These are phyloP conservation scores for Leucopsar rothschildi DNA, from an alignment of 2,113 vertebrate genomes.

Conservation along the genomic window DNA sequence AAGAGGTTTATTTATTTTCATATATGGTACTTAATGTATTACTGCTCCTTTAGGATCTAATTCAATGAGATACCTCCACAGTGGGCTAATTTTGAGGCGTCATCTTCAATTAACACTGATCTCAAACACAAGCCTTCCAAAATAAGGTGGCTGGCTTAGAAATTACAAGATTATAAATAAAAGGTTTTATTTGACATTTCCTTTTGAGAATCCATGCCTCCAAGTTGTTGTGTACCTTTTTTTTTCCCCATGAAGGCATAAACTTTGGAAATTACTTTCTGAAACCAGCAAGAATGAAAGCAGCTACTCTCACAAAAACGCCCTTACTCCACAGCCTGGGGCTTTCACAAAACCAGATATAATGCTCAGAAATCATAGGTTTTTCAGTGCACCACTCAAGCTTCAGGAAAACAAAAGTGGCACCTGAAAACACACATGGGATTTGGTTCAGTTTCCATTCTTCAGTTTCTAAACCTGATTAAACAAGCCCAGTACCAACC, in stretches of 20 bases:
- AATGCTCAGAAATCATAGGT: neutral
- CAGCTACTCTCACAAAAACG: neutral
- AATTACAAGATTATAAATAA: slow-evolving; percentile 36
- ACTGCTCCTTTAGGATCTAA: slow-evolving; percentile 16
- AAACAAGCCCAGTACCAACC: neutral
- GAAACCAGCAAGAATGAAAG: neutral
- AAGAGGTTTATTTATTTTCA: slow-evolving; percentile 36
- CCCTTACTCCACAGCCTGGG: neutral
- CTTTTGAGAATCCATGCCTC: neutral
- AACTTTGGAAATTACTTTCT: neutral
- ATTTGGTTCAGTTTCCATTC: neutral
- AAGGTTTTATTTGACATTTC: neutral
- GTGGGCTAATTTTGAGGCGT: slow-evolving; percentile 19
- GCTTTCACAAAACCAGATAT: neutral
- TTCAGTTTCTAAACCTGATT: neutral
- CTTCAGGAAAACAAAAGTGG: neutral
- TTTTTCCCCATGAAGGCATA: neutral
- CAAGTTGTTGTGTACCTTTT: neutral
- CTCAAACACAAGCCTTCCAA: slow-evolving; percentile 4
- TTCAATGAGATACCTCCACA: slow-evolving; percentile 7
- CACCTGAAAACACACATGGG: neutral
- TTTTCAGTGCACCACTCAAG: neutral
- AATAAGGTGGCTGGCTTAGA: neutral
- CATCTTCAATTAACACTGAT: slow-evolving; percentile 44
- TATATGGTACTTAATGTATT: neutral